Evolutionary conservation across 1,140 invertebrate genomes (phyloP), one percentile per base, ranked within the genome.

Genomic region (Pseudomyrmex dendroicus): DNA sequence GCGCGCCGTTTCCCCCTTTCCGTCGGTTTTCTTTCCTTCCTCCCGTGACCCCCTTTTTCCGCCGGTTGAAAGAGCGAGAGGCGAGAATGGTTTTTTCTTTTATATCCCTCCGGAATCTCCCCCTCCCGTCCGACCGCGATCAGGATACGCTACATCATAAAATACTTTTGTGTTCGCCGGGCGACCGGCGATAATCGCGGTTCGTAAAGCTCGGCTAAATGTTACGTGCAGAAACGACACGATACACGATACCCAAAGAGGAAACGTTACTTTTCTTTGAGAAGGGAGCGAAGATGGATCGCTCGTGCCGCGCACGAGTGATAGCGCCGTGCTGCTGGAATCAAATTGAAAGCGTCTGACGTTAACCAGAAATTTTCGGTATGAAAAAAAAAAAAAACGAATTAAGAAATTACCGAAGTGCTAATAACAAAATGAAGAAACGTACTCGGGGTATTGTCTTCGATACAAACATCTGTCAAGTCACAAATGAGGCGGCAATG

Each of bases 151-250:
- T 86, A 86, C 83, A 86, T 86, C 84, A 85, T 86, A 86, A 84
- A 86, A 86, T 86, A 86, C 84, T 86, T 86, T 86, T 84, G 84
- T 86, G 84, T 78, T 86, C 83, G 35, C 35, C 35, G 83, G 84
- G 83, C 72, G 74, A 83, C 61, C 84, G 72, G 66, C 83, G 82
- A 86, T 86, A 84, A 86, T 86, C 84, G 84, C 84, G 84, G 83
- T 82, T 74, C 84, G 84, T 86, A 86, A 86, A 85, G 84, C 84
- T 85, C 84, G 63, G 72, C 83, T 63, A 86, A 86, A 82, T 82
- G 80, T 82, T 82, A 82, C 72, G 80, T 82, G 80, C 80, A 66
- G 80, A 82, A 82, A 80, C 76, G 76, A 70, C 63, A 64, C 63
- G 52, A 59, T 68, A 57, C 78, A 64, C 59, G 48, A 57, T 59